These are phyloP conservation scores for Xerus inauris DNA, from an alignment of 2,113 vertebrate genomes.

Conservation along the genomic window DNA sequence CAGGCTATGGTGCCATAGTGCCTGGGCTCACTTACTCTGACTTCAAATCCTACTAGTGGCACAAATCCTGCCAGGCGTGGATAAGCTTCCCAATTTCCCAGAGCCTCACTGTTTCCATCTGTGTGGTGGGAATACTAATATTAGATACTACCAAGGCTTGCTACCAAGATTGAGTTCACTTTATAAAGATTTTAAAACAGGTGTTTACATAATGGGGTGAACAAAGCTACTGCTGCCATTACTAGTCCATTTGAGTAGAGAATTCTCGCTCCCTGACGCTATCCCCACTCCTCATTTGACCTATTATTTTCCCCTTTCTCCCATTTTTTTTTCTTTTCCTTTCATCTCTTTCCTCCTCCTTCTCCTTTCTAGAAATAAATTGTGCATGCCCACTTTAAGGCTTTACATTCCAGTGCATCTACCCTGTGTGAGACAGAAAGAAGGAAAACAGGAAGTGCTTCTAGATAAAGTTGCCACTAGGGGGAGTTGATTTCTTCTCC, in stretches of 20 bases:
- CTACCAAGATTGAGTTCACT: background rate
- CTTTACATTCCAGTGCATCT: background rate
- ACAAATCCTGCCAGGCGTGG: accelerated
- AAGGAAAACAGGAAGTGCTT: background rate
- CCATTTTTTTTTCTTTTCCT: background rate
- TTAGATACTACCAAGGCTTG: background rate
- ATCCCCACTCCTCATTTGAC: accelerated
- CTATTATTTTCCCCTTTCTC: too few relatives aligned
- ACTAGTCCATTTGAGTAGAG: background rate
- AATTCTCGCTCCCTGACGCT: background rate
- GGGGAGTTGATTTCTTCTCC: background rate
- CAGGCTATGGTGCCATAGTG: accelerated
- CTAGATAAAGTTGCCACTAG: background rate
- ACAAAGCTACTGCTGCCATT: accelerated
- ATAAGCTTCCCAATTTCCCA: background rate
- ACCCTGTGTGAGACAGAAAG: background rate
- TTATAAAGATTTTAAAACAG: background rate
- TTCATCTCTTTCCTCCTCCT: background rate
- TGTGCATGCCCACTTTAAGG: background rate
- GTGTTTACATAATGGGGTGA: too few relatives aligned
- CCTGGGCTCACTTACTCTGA: accelerated
- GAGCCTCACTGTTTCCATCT: background rate
- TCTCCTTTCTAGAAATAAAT: background rate
- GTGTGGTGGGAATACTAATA: too few relatives aligned
- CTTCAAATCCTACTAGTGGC: accelerated